Percentiles rank a stretch among this genome's conserved stretches.
Conservation (phyloP, 2,113 vertebrate genomes). For the Petaurus breviceps region DNA sequence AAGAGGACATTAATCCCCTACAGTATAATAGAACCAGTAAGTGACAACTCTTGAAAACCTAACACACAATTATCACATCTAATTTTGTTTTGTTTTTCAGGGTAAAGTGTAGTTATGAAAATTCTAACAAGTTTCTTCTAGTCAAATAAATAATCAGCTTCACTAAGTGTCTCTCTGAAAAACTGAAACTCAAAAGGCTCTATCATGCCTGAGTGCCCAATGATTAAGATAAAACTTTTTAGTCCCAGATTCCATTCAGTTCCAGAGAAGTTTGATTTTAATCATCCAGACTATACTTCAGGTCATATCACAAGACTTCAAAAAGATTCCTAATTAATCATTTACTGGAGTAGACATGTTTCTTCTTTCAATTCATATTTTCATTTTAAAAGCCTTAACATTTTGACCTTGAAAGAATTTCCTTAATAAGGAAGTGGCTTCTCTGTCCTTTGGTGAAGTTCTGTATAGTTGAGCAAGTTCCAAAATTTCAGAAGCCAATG, state of each 20-base stretch:
- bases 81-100: not conserved
- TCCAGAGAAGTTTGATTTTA: constrained; percentile 8
- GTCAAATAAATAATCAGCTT: not conserved
- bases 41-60: rapidly evolving
- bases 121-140: not conserved
- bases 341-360: constrained; percentile 9
- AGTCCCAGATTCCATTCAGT: not conserved
- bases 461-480: not conserved
- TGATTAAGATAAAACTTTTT: not conserved
- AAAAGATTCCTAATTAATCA: constrained; percentile 15
- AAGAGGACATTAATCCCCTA: not conserved
- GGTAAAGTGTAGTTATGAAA: not conserved
- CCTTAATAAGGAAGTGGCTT: not conserved
- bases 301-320: not conserved
- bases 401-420: constrained; percentile 30
- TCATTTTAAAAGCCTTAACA: constrained; percentile 34
- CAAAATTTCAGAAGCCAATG: not conserved
- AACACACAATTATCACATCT: not conserved
- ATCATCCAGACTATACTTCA: not conserved
- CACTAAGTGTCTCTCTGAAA: not conserved
- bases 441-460: not conserved
- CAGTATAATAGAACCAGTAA: not conserved
- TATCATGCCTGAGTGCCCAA: rapidly evolving
- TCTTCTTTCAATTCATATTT: constrained; percentile 28
- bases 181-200: not conserved